Conservation (phyloP, 2,888 invertebrate genomes). For the Gnatocerus cornutus region DNA sequence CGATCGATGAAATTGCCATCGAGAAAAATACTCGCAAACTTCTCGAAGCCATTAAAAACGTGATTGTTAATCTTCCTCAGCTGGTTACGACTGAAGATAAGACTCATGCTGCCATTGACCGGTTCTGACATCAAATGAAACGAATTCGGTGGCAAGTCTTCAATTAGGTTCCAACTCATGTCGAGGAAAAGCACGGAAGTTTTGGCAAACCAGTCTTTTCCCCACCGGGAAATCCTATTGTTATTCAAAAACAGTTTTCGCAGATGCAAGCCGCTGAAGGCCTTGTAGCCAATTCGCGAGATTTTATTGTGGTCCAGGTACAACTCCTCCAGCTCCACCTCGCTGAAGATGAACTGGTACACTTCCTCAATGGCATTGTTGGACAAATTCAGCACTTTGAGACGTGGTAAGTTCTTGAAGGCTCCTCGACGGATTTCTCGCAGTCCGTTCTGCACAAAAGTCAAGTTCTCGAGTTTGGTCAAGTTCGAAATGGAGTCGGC, state of each 20-base stretch:
- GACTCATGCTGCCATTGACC: conserved; percentile 26
- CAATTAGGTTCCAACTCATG: conserved; percentile 45
- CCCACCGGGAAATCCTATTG: conserved; percentile 47
- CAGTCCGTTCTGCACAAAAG: conserved; percentile 8
- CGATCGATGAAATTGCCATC: conserved; percentile 49
- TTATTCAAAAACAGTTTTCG: conserved; percentile 42
- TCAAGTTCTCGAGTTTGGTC: conserved; percentile 19
- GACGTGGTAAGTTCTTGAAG: conserved; percentile 47
- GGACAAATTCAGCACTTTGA: conserved; percentile 47
- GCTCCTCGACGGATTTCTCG: conserved; percentile 42
- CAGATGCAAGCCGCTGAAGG: conserved; percentile 31
- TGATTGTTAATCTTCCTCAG: conserved; percentile 46
- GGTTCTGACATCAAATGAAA: conserved; percentile 43
- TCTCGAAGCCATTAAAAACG: conserved; percentile 42
- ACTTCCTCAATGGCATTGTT: conserved; percentile 45
- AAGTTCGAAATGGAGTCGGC: conserved; percentile 12
- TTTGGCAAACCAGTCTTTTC: conserved; percentile 49
- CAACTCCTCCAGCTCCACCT: conserved; percentile 42
- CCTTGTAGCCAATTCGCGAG: conserved; percentile 40
- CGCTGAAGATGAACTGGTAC: conserved; percentile 43
- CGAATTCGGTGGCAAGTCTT: conserved; percentile 43
- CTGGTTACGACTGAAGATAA: conserved; percentile 49
- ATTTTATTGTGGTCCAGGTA: conserved; percentile 50
- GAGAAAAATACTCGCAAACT: conserved; percentile 42
- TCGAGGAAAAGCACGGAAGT: conserved; percentile 43